A percentile compares a stretch with the other conserved stretches of the same genome.
phyloP scores from a whole-genome alignment of 2,888 invertebrate genomes.

The Hypercompe scribonia region DNA sequence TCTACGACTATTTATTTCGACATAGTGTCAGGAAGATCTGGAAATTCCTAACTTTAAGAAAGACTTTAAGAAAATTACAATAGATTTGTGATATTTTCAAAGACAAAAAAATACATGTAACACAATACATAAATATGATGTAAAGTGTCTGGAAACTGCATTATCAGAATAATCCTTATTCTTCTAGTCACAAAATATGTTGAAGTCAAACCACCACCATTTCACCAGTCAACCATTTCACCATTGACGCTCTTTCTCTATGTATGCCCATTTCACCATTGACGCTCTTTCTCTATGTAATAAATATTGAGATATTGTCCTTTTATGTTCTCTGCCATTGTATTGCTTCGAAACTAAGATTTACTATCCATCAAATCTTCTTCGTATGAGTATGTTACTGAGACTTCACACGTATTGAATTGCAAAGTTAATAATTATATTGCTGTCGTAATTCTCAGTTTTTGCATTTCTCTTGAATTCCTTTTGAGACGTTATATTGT shows the following conservation, averaged over 20 bases:
- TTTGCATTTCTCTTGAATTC: background rate
- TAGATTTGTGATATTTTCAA: too few relatives aligned
- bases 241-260: background rate
- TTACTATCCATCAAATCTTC: slow-evolving; percentile 6
- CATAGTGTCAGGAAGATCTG: too few relatives aligned
- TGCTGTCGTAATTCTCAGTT: background rate
- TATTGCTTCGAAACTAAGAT: background rate
- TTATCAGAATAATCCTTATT: background rate
- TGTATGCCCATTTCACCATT: background rate
- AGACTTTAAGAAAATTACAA: too few relatives aligned
- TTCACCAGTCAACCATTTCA: too few relatives aligned
- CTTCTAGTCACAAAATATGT: background rate
- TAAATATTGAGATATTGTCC: slow-evolving; percentile 15
- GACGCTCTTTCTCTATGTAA: background rate
- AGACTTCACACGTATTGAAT: background rate
- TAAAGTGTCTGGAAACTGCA: background rate
- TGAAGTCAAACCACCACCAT: slow-evolving; percentile 3
- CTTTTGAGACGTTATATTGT: background rate
- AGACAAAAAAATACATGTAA: background rate
- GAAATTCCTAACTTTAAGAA: too few relatives aligned
- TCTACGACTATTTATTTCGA: too few relatives aligned
- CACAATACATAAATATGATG: background rate
- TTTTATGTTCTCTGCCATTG: background rate
- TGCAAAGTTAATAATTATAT: background rate
- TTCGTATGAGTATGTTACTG: background rate